Conservation (phyloP, 2,113 vertebrate genomes). For the Nyctereutes procyonoides region DNA sequence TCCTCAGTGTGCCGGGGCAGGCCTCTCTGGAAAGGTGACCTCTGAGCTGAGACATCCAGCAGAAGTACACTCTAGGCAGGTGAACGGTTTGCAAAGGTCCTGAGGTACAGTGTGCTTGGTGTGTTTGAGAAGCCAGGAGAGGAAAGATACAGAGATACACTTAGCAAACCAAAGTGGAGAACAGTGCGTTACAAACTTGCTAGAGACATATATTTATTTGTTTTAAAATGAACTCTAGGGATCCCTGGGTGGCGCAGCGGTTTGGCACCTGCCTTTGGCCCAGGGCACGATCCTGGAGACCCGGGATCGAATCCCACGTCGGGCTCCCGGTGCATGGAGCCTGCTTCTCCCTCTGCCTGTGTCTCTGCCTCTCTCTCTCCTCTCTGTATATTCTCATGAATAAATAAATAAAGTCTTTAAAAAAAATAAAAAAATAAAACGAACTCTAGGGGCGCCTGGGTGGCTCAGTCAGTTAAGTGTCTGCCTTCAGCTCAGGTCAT, state of each 20-base stretch:
- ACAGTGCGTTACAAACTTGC: neutral
- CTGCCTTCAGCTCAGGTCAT: neutral
- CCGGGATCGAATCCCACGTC: no score
- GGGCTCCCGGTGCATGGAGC: no score
- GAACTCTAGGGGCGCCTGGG: neutral
- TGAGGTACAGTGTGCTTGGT: neutral
- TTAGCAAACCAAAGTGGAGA: neutral
- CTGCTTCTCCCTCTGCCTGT: no score
- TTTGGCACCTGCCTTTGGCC: no score
- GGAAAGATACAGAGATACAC: neutral
- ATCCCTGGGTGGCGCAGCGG: neutral
- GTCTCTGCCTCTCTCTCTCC: no score
- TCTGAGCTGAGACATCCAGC: neutral
- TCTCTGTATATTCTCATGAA: no score
- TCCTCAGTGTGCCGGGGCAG: accelerated
- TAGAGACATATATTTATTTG: neutral
- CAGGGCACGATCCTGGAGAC: no score
- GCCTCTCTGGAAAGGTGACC: neutral
- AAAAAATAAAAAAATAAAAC: no score
- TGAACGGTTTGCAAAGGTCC: neutral
- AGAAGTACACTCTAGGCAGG: neutral
- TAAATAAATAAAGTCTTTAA: no score
- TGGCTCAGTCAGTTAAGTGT: neutral
- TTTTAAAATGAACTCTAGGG: neutral
- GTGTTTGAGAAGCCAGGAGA: neutral